phyloP scores from a whole-genome alignment of 1,140 invertebrate species.

The Sipha flava region DNA sequence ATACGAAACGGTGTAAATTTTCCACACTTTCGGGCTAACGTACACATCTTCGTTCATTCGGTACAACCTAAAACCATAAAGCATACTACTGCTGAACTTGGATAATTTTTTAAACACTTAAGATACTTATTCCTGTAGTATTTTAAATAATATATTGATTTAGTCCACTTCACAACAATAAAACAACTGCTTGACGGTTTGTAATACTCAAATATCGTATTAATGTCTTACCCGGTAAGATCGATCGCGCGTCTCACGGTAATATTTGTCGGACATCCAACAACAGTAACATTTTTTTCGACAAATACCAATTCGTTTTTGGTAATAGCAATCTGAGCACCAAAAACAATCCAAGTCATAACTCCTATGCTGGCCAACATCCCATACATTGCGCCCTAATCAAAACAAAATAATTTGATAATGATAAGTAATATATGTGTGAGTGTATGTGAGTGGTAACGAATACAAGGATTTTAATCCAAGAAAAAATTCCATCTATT shows the following conservation, averaged over 20 bases:
- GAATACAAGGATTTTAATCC: no score
- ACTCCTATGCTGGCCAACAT: constrained; percentile 58
- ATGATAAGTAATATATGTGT: no score
- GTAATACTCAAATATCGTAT: no score
- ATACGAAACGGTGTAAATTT: constrained; percentile 42
- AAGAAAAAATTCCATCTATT: no score
- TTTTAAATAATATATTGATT: no score
- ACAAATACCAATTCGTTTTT: constrained; percentile 51
- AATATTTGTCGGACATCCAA: constrained; percentile 32
- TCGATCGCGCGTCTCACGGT: neutral
- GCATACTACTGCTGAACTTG: no score
- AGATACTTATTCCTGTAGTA: no score
- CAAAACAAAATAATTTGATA: no score
- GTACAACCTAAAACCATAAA: neutral
- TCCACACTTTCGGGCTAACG: neutral
- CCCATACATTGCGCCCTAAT: constrained; percentile 70
- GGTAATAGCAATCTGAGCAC: constrained; percentile 65
- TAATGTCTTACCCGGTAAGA: neutral
- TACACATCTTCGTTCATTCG: neutral
- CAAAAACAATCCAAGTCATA: constrained; percentile 77
- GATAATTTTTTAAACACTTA: neutral
- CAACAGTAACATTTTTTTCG: constrained; percentile 36
- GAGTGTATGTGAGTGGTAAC: no score
- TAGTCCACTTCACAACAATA: no score
- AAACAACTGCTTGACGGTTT: no score